Conservation (phyloP, 2,888 invertebrate genomes). For the Ganaspis brasiliensis region DNA sequence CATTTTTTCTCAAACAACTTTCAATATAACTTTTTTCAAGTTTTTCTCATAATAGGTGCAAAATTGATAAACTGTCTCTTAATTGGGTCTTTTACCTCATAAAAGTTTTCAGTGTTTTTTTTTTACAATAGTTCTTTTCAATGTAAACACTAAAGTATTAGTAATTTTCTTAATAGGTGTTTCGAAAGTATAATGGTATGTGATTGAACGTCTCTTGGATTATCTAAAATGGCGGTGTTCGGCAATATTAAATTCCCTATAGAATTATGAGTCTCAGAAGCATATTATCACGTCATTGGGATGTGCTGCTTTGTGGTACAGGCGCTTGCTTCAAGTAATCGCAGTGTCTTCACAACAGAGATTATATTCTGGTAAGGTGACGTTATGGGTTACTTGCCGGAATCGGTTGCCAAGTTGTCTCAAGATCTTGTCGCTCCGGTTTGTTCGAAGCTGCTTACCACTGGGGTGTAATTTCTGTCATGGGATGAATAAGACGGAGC, state of each 20-base stretch:
- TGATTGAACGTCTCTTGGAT: background rate
- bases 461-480: conserved; percentile 56
- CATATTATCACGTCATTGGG: conserved; percentile 21
- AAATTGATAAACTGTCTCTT: no score
- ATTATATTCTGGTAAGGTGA: conserved; percentile 27
- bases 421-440: conserved; percentile 50
- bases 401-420: conserved; percentile 52
- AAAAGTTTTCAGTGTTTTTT: no score
- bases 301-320: background rate
- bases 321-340: conserved; percentile 28
- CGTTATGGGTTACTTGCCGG: conserved; percentile 19
- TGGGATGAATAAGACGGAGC: background rate
- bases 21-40: no score
- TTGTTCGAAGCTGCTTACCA: conserved; percentile 51
- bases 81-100: no score
- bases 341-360: conserved; percentile 13
- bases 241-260: conserved; percentile 9
- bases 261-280: conserved; percentile 26
- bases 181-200: no score
- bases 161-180: no score
- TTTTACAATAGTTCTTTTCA: no score
- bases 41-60: no score
- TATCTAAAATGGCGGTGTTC: background rate
- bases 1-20: no score
- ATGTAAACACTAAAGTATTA: no score